phyloP scores from a whole-genome alignment of 2,888 invertebrate species.

The Agrotis segetum region DNA sequence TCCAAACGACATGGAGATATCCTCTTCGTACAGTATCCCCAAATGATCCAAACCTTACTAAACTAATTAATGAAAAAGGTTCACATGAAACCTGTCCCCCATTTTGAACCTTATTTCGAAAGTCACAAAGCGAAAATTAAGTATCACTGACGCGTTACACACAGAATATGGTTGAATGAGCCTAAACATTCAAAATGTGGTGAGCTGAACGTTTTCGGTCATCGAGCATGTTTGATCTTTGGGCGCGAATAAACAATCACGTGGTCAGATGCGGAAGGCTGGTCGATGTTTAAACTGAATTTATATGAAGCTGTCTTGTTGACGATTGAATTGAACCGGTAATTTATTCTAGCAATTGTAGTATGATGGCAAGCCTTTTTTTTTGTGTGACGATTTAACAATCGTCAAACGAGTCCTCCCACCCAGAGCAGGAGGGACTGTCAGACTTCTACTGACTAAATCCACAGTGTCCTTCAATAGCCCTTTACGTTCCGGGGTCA shows the following conservation, averaged over 20 bases:
- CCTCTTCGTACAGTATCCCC: no score
- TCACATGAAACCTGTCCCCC: not conserved
- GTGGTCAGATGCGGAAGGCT: constrained; percentile 9
- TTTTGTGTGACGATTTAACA: no score
- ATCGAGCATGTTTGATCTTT: constrained; percentile 41
- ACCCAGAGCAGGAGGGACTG: no score
- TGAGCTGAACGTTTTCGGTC: constrained; percentile 45
- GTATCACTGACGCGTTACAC: constrained; percentile 9
- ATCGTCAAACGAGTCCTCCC: no score
- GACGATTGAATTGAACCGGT: not conserved
- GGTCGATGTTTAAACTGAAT: constrained; percentile 9
- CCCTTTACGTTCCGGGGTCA: no score
- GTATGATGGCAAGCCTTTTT: not conserved
- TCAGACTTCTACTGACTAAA: no score
- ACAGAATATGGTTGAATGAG: constrained; percentile 28
- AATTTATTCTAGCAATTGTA: not conserved
- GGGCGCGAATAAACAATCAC: constrained; percentile 37
- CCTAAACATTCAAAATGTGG: constrained; percentile 37
- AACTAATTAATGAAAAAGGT: not conserved
- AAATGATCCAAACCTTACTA: no score
- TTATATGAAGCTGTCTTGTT: not conserved
- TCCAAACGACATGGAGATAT: no score
- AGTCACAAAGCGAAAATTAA: constrained; percentile 13
- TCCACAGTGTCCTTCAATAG: no score
- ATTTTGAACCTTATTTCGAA: constrained; percentile 4